These are phyloP conservation scores for Tokudaia tokunoshimensis DNA, from an alignment of 2,797 vertebrate genomes.

Conservation along the genomic window DNA sequence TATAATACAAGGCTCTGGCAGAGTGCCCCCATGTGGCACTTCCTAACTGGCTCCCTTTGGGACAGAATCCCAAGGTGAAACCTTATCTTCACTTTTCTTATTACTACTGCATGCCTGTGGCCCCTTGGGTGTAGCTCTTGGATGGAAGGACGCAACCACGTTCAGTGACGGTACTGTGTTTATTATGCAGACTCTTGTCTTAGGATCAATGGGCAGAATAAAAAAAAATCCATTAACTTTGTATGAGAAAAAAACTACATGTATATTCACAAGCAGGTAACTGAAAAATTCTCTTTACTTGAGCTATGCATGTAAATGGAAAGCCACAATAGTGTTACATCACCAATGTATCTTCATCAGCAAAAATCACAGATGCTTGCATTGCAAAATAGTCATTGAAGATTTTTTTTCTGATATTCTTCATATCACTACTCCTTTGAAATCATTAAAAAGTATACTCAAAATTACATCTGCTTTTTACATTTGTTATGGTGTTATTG, in stretches of 20 bases:
- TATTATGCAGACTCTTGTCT: background rate
- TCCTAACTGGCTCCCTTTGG: background rate
- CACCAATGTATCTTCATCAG: background rate
- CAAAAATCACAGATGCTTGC: background rate
- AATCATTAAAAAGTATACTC: background rate
- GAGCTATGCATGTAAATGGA: background rate
- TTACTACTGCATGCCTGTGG: background rate
- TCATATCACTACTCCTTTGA: background rate
- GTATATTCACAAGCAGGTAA: background rate
- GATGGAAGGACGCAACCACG: background rate
- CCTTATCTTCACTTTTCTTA: background rate
- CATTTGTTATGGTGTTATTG: background rate
- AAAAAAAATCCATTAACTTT: slow-evolving; percentile 34
- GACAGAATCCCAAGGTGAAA: slow-evolving; percentile 11
- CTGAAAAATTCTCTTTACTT: background rate
- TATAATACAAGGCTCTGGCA: background rate
- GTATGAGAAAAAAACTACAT: background rate
- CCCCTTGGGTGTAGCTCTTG: background rate
- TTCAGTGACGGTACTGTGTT: background rate
- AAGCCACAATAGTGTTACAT: background rate
- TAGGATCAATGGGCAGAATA: background rate
- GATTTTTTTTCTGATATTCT: background rate
- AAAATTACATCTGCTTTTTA: background rate
- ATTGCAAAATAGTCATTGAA: background rate
- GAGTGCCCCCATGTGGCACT: background rate